A percentile compares a stretch with the other conserved stretches of the same genome.
Evolutionary conservation across 2,797 vertebrate genomes (phyloP).

Genomic region (Holocentrus rufus): DNA sequence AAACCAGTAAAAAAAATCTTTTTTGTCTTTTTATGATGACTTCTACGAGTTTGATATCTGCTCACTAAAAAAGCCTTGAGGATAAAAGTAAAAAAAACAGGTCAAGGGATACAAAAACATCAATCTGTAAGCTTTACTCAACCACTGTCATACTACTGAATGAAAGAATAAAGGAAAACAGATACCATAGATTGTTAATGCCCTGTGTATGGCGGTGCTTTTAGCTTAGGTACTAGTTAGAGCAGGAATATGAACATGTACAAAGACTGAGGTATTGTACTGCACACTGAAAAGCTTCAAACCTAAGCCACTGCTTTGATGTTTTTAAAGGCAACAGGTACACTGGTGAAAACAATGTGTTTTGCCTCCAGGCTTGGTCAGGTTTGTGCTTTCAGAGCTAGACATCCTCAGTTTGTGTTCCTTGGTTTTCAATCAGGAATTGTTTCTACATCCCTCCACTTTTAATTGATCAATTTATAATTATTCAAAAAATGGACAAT

Average conservation of each 20-base stretch:
- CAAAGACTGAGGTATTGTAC: constrained; percentile 4
- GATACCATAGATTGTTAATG: constrained; percentile 43
- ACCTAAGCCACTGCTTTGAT: constrained; percentile 22
- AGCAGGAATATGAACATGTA: constrained; percentile 31
- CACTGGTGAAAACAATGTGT: background rate
- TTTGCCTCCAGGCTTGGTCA: constrained; percentile 25
- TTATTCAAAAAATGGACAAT: background rate
- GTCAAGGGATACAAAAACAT: background rate
- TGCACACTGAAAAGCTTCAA: constrained; percentile 29
- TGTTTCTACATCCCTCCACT: constrained; percentile 26
- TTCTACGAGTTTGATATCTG: constrained; percentile 33
- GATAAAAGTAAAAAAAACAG: too few species aligned
- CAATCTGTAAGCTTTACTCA: background rate
- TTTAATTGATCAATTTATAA: constrained; percentile 18
- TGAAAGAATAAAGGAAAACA: constrained; percentile 30
- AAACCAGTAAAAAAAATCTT: constrained; percentile 1
- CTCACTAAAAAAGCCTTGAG: constrained; percentile 2
- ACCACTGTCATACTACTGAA: constrained; percentile 16
- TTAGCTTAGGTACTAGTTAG: constrained; percentile 46
- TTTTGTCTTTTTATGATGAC: constrained; percentile 14
- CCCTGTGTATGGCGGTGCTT: constrained; percentile 53
- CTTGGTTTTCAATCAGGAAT: constrained; percentile 52
- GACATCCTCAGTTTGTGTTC: constrained; percentile 30
- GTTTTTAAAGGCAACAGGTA: constrained; percentile 14
- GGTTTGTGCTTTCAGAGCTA: background rate